Evolutionary conservation across 2,797 vertebrate species (phyloP).

Genomic region (Euthynnus affinis): DNA sequence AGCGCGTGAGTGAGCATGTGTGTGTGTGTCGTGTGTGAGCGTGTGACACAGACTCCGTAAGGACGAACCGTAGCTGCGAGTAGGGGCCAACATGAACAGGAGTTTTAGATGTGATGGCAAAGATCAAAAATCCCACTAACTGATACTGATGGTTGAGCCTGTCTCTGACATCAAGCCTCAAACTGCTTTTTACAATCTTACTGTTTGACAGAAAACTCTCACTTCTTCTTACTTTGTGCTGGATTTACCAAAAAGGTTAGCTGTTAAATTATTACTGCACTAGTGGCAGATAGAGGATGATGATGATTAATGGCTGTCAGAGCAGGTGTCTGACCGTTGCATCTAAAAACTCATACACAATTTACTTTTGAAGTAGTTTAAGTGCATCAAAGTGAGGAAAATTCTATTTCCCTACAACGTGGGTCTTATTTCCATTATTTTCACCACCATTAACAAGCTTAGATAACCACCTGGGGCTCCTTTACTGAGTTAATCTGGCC

Average conservation of each 20-base stretch:
- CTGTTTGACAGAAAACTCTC: not conserved
- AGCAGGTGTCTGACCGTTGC: constrained; percentile 7
- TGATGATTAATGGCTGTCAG: not conserved
- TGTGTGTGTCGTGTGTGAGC: constrained; percentile 36
- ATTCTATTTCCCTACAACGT: not conserved
- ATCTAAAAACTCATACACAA: constrained; percentile 4
- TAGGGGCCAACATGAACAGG: constrained; percentile 26
- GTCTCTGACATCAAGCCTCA: not conserved
- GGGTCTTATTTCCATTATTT: not conserved
- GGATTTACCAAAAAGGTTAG: not conserved
- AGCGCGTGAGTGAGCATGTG: constrained; percentile 66
- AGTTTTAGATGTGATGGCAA: constrained; percentile 17
- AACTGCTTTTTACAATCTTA: not conserved
- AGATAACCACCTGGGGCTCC: not conserved
- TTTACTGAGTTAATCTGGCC: not conserved
- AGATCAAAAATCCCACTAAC: not conserved
- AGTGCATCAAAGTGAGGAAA: not conserved
- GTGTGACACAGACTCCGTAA: constrained; percentile 28
- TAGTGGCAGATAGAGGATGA: not conserved
- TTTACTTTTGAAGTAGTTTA: not conserved
- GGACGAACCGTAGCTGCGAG: constrained; percentile 27
- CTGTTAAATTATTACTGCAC: not conserved
- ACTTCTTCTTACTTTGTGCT: not conserved
- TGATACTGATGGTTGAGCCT: not conserved
- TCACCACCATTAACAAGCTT: not conserved